Base-by-base conservation (phyloP, 2,888 invertebrate species). In the Pseudoips prasinana region DNA sequence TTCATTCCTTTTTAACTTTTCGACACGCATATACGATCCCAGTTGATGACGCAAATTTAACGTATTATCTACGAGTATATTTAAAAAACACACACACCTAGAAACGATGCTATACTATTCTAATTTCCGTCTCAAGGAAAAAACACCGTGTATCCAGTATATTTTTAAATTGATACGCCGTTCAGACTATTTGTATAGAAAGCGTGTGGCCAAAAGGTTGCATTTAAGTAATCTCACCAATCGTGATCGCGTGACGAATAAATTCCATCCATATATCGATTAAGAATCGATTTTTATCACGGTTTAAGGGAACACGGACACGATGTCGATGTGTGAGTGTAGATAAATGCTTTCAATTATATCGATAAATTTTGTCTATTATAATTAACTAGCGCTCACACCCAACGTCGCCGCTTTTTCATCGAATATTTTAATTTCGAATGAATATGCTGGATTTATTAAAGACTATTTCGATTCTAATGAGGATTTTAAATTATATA, bases 341-440 rank as follows among this genome's bases (percentile, higher is more conserved):
- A 67, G 64, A 68, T 66, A 70, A 71, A 79, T 69, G 73, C 59
- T 65, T 69, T 64, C 72, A 74, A 78, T 78, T 76, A 65, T 64
- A 59, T 69, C 60, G 61, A 72, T 70, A 73, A 75, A 85, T 85
- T 20, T 20, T 77, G 80, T 59, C 74, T 73, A 82, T 81, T 82
- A 73, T 65, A 66, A 70, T 70, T 66, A 73, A 73, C 69, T 62
- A 66, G 49, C 54, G 57, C 49, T 52, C 45, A 45, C 54, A 51
- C 53, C 49, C 45, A 41, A 50, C 35, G 25, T 39, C 39, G 63
- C 25, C 53, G 52, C 29, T 39, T 39, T 31, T 46, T 39, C 50
- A 27, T 39, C 20, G 44, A 45, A 52, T 52, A 55, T 48, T 55
- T 56, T 56, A 55, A 48, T 46, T 52, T 46, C 30, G 25, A 53